These are phyloP conservation scores for Pseudobourletiella spinata DNA, from an alignment of 1,140 invertebrate genomes.

Conservation along the genomic window DNA sequence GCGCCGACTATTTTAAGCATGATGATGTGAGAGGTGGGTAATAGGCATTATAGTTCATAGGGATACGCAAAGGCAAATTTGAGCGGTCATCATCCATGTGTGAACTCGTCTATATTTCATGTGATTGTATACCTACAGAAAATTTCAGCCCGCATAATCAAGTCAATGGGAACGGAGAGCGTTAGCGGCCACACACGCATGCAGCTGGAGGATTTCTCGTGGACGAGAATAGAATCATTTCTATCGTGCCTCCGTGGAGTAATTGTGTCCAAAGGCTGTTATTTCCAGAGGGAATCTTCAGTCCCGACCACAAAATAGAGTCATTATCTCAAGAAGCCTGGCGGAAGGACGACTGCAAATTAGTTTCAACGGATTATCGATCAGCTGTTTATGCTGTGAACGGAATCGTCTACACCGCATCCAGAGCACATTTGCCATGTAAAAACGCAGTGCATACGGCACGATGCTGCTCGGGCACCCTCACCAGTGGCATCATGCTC, in stretches of 20 bases:
- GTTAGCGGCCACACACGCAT: background rate
- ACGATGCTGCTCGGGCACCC: background rate
- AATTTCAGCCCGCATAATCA: too few species aligned
- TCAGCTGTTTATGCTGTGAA: conserved; percentile 3
- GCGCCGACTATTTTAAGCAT: background rate
- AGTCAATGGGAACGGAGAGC: too few species aligned
- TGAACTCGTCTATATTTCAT: conserved; percentile 9
- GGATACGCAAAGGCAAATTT: background rate
- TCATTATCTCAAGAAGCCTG: conserved; percentile 7
- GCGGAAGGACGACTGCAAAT: conserved; percentile 1
- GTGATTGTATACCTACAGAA: background rate
- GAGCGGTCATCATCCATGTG: conserved; percentile 7
- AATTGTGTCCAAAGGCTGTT: background rate
- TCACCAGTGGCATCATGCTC: too few species aligned
- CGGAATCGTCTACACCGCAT: too few species aligned
- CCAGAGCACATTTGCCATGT: background rate
- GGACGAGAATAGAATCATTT: too few species aligned
- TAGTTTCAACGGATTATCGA: conserved; percentile 4
- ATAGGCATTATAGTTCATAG: too few species aligned
- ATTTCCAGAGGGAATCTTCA: background rate
- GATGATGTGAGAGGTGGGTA: too few species aligned
- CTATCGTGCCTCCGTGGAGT: too few species aligned
- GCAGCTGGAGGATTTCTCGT: conserved; percentile 6
- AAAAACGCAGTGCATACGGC: background rate
- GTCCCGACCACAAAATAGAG: conserved; percentile 5